Base-by-base conservation (phyloP, 2,797 vertebrate genomes). In the Pipistrellus kuhlii region DNA sequence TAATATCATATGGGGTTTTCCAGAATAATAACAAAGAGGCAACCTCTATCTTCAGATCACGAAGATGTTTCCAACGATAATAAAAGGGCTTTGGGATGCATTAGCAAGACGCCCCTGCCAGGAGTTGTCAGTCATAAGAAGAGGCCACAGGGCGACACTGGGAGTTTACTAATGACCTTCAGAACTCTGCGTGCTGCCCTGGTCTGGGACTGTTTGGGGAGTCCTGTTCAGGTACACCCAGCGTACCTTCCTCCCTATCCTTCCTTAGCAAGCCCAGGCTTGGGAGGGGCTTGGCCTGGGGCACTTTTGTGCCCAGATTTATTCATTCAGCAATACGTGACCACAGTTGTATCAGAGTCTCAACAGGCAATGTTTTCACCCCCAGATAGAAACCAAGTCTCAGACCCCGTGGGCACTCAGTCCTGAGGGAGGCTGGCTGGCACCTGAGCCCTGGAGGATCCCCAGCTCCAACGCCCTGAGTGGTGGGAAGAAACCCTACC, bases 31-130 rank as follows among this genome's bases (percentile, higher is more conserved):
- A 77, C 77, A 85, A 11, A 90, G 66, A 93, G 30, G 15, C 53
- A 80, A 78, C 8, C 44, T 94, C 90, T 85, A 85, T 72, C 81
- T 94, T 93, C 76, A 94, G 69, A 88, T 73, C 73, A 88, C 78
- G 71, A 75, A 72, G 14, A 59, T 7, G 2, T 59, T 90, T 94
- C 69, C 41, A 91, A 44, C 21, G 57, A 30, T 69, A 94, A 91
- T 72, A 76, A 85, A 93, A 91, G 53, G 62, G 71, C 94, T 93
- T 85, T 91, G 41, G 73, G 44, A 57, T 68, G 55, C 21, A 23
- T 83, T 66, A 51, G 55, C n/a, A 93, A 88, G 85, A 30, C 59
- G 77, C 85, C 95, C 93, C 91, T 96, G 32, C 72, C 76, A 15
- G 17, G 12, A 91, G 46, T 59, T 73, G 75, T 92, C 91, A 88